Evolutionary conservation across 2,113 vertebrate genomes (phyloP), one percentile per base, ranked within the genome.

Genomic region (Istiophorus platypterus): DNA sequence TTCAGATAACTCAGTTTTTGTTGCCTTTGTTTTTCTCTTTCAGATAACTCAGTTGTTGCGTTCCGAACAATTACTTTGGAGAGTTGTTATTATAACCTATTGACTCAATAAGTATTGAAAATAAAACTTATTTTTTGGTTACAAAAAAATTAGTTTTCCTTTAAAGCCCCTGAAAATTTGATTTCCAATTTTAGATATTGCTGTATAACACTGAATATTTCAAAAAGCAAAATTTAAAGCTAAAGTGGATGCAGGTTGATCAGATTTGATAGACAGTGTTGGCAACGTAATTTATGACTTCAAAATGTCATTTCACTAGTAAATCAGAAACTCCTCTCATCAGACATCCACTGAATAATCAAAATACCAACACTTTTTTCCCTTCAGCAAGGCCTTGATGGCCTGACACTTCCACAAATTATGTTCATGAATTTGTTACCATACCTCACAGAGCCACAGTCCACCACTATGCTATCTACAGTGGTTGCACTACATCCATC

Each of bases 401-500:
- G 41, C 56, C 1, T 26, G 15, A 67, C 22, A 51, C 52, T 63
- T 80, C 69, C 20, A 75, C 29, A 26, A 76, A 69, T 77, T 65
- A 47, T 27, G 62, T 49, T 77, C 64, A 81, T 49, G 17, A 54
- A 67, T 78, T 69, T 85, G 68, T 69, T 22, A 62, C 34, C 54
- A 52, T 4, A 67, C 5, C 26, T 31, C 22, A 47, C 6, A 37
- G 64, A 63, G 67, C 24, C 10, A 67, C 65, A 76, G 34, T 52
- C 39, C 26, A 39, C 56, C 26, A 39, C 56, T 37, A 14, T 49
- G 20, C 20, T 34, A 20, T 41, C 22, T 26, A 52, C 51, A 62
- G 6, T 52, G 34, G 52, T 17, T 76, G 22, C 59, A 76, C 31
- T 54, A 24, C 22, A 72, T 78, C 62, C 24, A 49, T 83, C 73